These are phyloP conservation scores for Ciconia boyciana DNA, from an alignment of 2,113 vertebrate genomes.

Conservation along the genomic window DNA sequence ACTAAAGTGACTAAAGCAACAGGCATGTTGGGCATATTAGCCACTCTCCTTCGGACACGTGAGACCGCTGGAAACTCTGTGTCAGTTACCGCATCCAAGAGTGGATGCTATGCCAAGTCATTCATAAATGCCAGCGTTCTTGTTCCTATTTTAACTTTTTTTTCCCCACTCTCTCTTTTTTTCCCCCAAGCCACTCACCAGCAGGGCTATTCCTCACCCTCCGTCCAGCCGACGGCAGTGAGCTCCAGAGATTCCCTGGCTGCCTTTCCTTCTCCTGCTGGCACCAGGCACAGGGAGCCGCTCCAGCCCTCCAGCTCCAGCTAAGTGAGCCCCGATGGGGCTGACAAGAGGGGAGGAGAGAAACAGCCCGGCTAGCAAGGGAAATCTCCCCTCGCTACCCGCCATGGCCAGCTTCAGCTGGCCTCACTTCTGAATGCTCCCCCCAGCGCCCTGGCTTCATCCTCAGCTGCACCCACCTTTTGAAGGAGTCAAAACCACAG, in stretches of 20 bases:
- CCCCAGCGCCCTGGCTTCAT: neutral
- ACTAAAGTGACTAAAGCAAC: slow-evolving; percentile 40
- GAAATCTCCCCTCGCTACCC: accelerated
- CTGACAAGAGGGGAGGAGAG: neutral
- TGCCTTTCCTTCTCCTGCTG: neutral
- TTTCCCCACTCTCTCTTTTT: neutral
- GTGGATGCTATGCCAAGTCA: neutral
- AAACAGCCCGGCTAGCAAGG: accelerated
- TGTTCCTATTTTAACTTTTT: neutral
- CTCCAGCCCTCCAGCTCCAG: neutral
- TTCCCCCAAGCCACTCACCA: neutral
- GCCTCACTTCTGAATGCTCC: neutral
- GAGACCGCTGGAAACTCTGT: slow-evolving; percentile 42
- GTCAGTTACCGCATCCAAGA: neutral
- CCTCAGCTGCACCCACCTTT: neutral
- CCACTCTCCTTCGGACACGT: neutral
- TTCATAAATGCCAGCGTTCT: neutral
- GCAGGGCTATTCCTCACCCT: neutral
- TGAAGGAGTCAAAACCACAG: neutral
- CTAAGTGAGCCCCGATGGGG: accelerated
- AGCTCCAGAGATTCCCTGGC: neutral
- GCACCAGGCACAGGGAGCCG: neutral
- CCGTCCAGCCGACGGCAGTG: neutral
- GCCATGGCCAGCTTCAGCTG: neutral
- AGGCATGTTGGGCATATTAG: slow-evolving; percentile 19